Evolutionary conservation across 2,113 vertebrate species (phyloP), one percentile per base, ranked within the genome.

Genomic region (Vicugna pacos): DNA sequence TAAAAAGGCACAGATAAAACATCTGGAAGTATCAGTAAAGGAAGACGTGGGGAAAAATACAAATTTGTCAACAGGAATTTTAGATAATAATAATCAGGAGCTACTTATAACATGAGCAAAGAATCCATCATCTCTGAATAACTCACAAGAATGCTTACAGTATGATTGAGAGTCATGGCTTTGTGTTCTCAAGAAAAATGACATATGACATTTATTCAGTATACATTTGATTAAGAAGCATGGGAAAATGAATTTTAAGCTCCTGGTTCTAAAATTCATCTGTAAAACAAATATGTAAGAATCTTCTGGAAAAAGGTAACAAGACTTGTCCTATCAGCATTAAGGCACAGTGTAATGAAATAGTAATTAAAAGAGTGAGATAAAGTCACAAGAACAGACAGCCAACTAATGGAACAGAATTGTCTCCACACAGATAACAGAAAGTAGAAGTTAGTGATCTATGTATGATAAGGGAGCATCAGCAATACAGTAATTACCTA

Each of bases 61-160:
- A 93, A 85, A 92, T 67, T 62, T 54, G 73, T 65, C 58, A 72
- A 72, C 22, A 91, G 46, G 69, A 91, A 85, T 90, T 94, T 90
- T 77, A 4, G 56, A 94, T 95, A 97, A 70, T 80, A 89, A 88
- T 54, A 75, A 91, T 96, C 70, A 95, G 60, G 22, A 60, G 52
- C 26, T 42, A 64, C 50, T 50, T 90, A 70, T 4, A 50, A 70
- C 16, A 30, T 3, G 2, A 64, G 30, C 30, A 80, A 85, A 82
- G 28, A 89, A 35, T 52, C 38, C 11, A 58, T 81, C 58, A 35
- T 52, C 69, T 89, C n/a, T 92, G 35, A 93, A 83, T 81, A 97
- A 94, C 15, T 72, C 75, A 85, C 9, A 76, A 46, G 56, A 94
- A 77, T 50, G 16, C 12, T 92, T 92, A 77, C 12, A 70, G 6